Evolutionary conservation across 2,888 invertebrate species (phyloP), one percentile per base, ranked within the genome.

Genomic region (Acutogordius australiensis): DNA sequence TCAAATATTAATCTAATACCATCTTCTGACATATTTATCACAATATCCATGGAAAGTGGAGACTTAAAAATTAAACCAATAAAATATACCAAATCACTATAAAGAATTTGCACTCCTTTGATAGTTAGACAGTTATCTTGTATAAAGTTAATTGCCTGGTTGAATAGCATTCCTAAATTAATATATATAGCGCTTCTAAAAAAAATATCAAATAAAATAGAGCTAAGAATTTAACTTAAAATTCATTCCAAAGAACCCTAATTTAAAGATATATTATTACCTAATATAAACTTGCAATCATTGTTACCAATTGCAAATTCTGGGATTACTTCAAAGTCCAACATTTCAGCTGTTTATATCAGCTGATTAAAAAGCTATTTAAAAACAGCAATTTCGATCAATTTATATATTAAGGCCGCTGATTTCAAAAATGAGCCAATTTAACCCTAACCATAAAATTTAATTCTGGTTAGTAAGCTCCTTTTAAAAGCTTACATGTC

Each of bases 1-100:
- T 97, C 94, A 73, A 94, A 97, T 74, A 88, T 83, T 67, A 97
- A 79, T 72, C 87, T 80, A 65, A 97, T 81, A 58, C 94, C 94
- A 76, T 94, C 91, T 71, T 85, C 82, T 61, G 88, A 84, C 74
- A 97, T 79, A 75, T 87, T 86, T 71, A 97, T 81, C 67, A 90
- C 84, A 73, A 97, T 76, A 73, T 97, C 94, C 74, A 85, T 84
- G 67, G 81, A 81, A 72, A 94, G 76, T 57, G 94, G 91, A 74
- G 85, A 83, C 83, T 90, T 77, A 64, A 79, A 18, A 21, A 18
- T 13, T 26, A 51, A 27, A 45, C 23, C 62, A 18, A 45, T 23
- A 59, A 45, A 29, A 57, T 76, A 76, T 70, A 86, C 86, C 76
- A 81, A 80, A 74, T 90, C 88, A 72, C 85, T 88, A 76, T 91